phyloP scores from a whole-genome alignment of 2,888 invertebrate genomes.

The Euclidia mi region DNA sequence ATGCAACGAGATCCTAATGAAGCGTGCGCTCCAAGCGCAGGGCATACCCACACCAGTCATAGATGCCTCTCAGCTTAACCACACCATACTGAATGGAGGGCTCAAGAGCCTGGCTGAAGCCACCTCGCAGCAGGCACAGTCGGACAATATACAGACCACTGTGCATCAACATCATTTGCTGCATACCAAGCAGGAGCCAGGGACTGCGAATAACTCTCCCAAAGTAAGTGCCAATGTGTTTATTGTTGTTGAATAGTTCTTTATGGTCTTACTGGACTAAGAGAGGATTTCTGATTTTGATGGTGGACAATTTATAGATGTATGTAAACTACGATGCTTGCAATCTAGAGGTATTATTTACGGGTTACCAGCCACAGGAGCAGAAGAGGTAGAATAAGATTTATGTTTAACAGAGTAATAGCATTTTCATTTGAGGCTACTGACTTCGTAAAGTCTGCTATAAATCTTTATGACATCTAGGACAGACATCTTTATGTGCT shows the following conservation, averaged over 20 bases:
- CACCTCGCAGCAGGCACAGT: constrained; percentile 73
- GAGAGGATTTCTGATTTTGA: too few relatives aligned
- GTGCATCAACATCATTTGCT: constrained; percentile 85
- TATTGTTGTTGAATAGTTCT: background rate
- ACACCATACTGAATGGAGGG: constrained; percentile 81
- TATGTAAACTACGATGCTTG: too few relatives aligned
- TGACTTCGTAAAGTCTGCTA: too few relatives aligned
- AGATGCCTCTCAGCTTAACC: constrained; percentile 85
- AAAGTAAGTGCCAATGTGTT: constrained; percentile 73
- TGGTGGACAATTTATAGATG: too few relatives aligned
- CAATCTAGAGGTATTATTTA: too few relatives aligned
- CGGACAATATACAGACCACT: constrained; percentile 77
- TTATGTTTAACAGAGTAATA: too few relatives aligned
- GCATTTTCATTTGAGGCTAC: too few relatives aligned
- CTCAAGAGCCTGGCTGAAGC: constrained; percentile 82
- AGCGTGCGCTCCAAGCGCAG: constrained; percentile 92
- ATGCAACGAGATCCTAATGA: constrained; percentile 94
- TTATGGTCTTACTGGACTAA: too few relatives aligned
- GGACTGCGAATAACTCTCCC: constrained; percentile 89
- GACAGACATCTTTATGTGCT: too few relatives aligned
- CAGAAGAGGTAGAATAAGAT: too few relatives aligned
- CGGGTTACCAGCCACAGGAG: too few relatives aligned
- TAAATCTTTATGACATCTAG: too few relatives aligned
- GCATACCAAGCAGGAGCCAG: constrained; percentile 90
- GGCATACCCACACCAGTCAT: constrained; percentile 88